Evolutionary conservation across 2,888 invertebrate species (phyloP), one percentile per base, ranked within the genome.

Genomic region (Polylopha cassiicola): DNA sequence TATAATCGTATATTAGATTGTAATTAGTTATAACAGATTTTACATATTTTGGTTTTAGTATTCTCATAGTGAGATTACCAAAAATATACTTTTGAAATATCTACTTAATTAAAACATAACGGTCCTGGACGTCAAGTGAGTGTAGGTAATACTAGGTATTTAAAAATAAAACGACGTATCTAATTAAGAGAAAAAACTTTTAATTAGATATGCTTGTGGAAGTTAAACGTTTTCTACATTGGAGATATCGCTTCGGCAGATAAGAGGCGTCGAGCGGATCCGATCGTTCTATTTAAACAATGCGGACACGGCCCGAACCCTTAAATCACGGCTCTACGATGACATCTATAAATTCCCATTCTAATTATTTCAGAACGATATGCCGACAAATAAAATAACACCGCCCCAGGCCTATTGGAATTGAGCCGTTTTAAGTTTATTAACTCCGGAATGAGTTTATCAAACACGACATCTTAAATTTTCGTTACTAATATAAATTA

Each of bases 331-430:
- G 47, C 51, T 50, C 53, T 29, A 57, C 66, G 67, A 74, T 74
- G 78, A 75, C 79, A 75, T 70, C 81, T 62, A 82, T 82, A 82
- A 82, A 82, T 82, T 75, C 67, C 58, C 51, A 57, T 68, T 71
- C 72, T 74, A 79, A 82, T 82, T 82, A 80, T 77, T 73, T 70
- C 48, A 65, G 67, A 73, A 60, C 69, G 69, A 70, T 70, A 75
- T 63, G 67, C 72, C 67, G 65, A 70, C 73, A 70, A 76, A 78
- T 74, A 80, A 78, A 78, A 72, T 64, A 73, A 73, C 63, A 67
- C 49, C 56, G 71, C 69, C 58, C 43, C 50, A 51, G 62, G 73
- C 72, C 53, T 53, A 69, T 60, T 55, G 58, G 65, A 72, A 79
- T 73, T 68, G 68, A 73, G 64, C 58, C 65, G 58, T 73, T 71